These are phyloP conservation scores for Labeo catla DNA, from an alignment of 2,113 vertebrate species.

Conservation along the genomic window DNA sequence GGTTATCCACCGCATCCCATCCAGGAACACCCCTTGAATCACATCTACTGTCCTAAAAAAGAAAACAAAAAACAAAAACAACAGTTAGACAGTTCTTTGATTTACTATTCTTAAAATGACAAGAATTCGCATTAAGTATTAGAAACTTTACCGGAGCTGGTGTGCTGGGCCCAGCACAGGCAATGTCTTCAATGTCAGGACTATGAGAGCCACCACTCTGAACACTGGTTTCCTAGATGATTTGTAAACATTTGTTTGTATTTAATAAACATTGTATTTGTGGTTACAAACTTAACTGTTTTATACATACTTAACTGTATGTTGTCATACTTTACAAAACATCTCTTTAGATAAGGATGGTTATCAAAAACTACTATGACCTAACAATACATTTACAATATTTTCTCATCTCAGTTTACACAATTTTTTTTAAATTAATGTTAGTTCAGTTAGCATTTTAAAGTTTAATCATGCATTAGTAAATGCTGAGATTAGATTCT, in stretches of 20 bases:
- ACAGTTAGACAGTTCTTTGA: background rate
- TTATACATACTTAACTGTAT: background rate
- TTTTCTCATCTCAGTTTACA: too few relatives aligned
- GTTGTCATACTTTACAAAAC: too few relatives aligned
- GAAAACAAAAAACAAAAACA: background rate
- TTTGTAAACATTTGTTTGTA: background rate
- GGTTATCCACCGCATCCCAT: constrained; percentile 43
- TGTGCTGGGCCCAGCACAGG: background rate
- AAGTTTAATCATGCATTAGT: too few relatives aligned
- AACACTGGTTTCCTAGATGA: background rate
- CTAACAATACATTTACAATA: too few relatives aligned
- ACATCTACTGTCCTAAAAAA: constrained; percentile 15
- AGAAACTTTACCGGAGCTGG: constrained; percentile 17
- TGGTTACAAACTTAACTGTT: background rate
- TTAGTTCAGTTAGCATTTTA: too few relatives aligned
- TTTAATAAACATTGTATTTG: background rate
- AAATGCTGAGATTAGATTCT: too few relatives aligned
- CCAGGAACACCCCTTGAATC: constrained; percentile 43
- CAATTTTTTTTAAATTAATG: too few relatives aligned
- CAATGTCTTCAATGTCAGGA: constrained; percentile 3
- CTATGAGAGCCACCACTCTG: background rate
- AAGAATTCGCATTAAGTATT: background rate
- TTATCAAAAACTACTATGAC: too few relatives aligned
- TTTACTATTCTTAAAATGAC: background rate
- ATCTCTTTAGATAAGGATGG: too few relatives aligned